Conservation (phyloP, 2,888 invertebrate genomes). For the Aspidiotus rigidus region DNA sequence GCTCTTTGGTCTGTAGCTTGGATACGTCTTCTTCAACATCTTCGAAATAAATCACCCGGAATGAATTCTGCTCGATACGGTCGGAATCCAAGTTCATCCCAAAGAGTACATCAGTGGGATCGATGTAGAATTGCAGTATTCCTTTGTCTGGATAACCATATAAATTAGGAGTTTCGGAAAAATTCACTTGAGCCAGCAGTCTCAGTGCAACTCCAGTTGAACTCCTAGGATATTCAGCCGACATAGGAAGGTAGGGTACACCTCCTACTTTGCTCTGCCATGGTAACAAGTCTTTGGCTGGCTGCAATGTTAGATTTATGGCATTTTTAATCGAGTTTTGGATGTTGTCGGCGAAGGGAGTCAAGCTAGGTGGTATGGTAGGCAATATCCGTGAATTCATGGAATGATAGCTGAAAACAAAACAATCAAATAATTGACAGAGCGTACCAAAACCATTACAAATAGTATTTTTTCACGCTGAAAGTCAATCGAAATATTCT, state of each 20-base stretch:
- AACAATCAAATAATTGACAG: no score
- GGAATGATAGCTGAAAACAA: neutral
- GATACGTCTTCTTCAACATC: neutral
- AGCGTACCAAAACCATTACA: no score
- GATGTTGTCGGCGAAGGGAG: neutral
- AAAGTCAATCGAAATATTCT: no score
- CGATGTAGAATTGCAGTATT: neutral
- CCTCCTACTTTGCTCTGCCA: conserved; percentile 7
- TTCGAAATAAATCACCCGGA: neutral
- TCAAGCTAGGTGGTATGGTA: neutral
- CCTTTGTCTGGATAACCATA: neutral
- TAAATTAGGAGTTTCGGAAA: neutral
- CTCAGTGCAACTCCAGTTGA: neutral
- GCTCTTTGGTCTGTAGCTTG: neutral
- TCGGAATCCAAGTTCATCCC: neutral
- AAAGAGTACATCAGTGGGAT: neutral
- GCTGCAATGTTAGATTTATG: neutral
- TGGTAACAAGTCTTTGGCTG: neutral
- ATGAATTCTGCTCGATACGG: conserved; percentile 1
- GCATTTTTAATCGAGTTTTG: neutral
- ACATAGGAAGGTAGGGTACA: neutral
- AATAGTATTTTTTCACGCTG: no score
- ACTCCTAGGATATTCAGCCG: neutral
- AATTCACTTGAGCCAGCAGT: conserved; percentile 5
- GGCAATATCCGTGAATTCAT: neutral